phyloP scores from a whole-genome alignment of 1,140 invertebrate genomes.

The Harlomillsia oculata region DNA sequence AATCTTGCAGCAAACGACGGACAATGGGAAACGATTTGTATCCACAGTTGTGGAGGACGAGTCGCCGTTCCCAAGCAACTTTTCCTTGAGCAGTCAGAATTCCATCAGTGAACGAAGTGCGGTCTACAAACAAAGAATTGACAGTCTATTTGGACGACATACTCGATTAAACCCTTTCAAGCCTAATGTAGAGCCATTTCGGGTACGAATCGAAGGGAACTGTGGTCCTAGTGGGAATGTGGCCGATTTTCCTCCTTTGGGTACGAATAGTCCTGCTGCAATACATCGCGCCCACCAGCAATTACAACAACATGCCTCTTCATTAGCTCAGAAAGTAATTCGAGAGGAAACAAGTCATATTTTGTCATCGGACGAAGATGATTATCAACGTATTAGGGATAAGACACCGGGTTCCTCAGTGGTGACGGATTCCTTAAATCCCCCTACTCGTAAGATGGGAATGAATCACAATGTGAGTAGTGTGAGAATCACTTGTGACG shows the following conservation, averaged over 20 bases:
- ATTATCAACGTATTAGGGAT: conserved; percentile 17
- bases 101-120: conserved; percentile 40
- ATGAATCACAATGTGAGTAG: conserved; percentile 9
- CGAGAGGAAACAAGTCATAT: not conserved
- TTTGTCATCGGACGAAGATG: conserved; percentile 18
- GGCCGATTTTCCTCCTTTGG: no score
- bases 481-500: conserved; percentile 14
- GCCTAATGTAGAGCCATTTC: conserved; percentile 21
- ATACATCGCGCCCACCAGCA: not conserved
- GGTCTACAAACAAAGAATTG: conserved; percentile 69
- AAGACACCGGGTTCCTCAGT: conserved; percentile 15
- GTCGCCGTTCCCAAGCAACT: conserved; percentile 22
- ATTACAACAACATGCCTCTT: not conserved
- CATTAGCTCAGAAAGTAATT: not conserved
- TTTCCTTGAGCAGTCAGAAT: conserved; percentile 26
- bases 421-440: conserved; percentile 26
- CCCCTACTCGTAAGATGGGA: not conserved
- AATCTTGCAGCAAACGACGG: conserved; percentile 31
- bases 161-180: conserved; percentile 14
- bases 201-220: conserved; percentile 12
- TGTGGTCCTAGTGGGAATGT: no score
- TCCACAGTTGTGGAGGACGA: conserved; percentile 32
- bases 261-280: no score
- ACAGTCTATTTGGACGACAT: conserved; percentile 57
- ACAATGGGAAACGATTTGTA: conserved; percentile 32